Base-by-base conservation (phyloP, 1,140 invertebrate species). In the Bombus polaris region DNA sequence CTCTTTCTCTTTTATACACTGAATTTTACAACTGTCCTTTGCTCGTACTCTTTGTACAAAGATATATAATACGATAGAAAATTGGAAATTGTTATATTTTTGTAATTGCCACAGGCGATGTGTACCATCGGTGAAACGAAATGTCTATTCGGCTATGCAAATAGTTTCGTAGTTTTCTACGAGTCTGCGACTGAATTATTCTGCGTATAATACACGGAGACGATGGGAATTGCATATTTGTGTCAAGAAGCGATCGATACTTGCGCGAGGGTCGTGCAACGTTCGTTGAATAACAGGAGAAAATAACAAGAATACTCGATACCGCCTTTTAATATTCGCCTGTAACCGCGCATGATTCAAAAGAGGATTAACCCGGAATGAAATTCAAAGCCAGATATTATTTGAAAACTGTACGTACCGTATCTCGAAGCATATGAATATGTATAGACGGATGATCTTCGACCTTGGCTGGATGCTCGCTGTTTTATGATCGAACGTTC, bases 171-270 rank as follows among this genome's bases (percentile, higher is more conserved):
- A 35, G n/a, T 25, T 44, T 32, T 42, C 35, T 59, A 10, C 15
- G n/a, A 66, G 65, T 32, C 59, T 15, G 9, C 9, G 37, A 28
- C 15, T n/a, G 9, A 18, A 39, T 53, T 59, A 39, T 62, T 62
- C 59, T 2, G 39, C 3, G 5, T 76, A 66, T 35, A 32, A 68
- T 68, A 35, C 28, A 15, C 5, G 5, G 5, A 28, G 28, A 42
- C 42, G 66, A 78, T 78, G 76, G 59, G 28, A 78, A 66, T 79
- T 66, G 62, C 42, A 44, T 68, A 79, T 47, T 79, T 79, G 62
- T 79, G 77, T 66, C 77, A 78, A 78, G 76, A 78, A 65, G 25
- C 28, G 62, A 79, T 79, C 62, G 77, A 79, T 79, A 79, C 18
- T 65, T 1, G 32, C 13, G 3, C 37, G 39, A 22, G 74, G 18